Percentiles rank a stretch among this genome's conserved stretches.
Conservation (phyloP, 2,113 vertebrate genomes). For the Ceuthmochares aereus region DNA sequence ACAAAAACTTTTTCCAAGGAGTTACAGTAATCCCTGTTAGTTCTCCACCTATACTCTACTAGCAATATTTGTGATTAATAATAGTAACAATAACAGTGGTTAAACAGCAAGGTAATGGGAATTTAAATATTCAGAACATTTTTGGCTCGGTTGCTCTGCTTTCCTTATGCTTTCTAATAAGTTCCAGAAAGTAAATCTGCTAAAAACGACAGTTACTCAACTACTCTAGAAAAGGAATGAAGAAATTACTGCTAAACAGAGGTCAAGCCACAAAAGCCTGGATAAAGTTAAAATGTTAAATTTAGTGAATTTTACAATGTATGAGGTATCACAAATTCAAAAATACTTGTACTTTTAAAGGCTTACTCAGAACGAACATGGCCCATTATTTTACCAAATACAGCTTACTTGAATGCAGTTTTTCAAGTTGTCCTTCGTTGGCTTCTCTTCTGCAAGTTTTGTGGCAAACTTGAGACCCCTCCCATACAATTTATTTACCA, state of each 20-base stretch:
- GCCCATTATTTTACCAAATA: background rate
- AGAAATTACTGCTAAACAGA: background rate
- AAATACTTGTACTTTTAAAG: background rate
- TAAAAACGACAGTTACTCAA: background rate
- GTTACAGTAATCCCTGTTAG: background rate
- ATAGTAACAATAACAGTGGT: background rate
- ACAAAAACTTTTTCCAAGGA: background rate
- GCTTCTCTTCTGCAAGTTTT: constrained; percentile 96
- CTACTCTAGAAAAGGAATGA: background rate
- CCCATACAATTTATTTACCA: constrained; percentile 94
- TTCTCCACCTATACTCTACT: background rate
- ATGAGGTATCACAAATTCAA: background rate
- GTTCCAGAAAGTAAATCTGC: background rate
- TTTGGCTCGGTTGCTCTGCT: background rate
- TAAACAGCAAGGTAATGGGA: background rate
- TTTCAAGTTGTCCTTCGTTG: constrained; percentile 95
- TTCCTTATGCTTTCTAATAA: background rate
- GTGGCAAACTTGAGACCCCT: constrained; percentile 94
- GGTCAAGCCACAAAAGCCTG: background rate
- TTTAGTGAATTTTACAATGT: background rate
- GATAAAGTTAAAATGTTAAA: background rate
- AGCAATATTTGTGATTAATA: background rate
- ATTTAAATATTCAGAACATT: background rate
- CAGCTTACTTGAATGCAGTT: constrained; percentile 93
- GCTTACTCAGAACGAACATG: background rate